phyloP scores from a whole-genome alignment of 2,888 invertebrate genomes.

The Diplolepis rosae region DNA sequence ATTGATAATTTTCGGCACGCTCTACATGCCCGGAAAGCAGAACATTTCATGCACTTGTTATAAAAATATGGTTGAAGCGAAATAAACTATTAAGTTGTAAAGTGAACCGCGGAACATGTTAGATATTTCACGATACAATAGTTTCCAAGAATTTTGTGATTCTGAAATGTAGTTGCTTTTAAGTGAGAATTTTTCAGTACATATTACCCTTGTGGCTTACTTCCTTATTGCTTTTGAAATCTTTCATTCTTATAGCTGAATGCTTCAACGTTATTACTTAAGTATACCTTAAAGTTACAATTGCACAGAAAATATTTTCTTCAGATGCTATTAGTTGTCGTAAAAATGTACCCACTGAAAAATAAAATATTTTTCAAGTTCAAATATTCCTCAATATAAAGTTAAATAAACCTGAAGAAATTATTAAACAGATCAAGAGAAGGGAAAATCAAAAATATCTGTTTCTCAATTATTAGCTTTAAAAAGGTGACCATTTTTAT shows the following conservation, averaged over 20 bases:
- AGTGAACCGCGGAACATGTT: no score
- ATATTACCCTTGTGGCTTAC: neutral
- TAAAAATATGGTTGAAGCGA: neutral
- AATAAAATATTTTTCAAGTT: neutral
- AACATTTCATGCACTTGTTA: neutral
- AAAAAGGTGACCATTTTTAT: no score
- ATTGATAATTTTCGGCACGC: no score
- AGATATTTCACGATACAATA: no score
- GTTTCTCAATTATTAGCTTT: no score
- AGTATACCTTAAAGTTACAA: neutral
- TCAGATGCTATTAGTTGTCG: neutral
- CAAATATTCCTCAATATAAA: no score
- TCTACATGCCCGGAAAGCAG: no score
- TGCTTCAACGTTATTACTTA: neutral
- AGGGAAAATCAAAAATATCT: no score
- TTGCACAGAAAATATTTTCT: neutral
- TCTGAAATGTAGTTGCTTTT: neutral
- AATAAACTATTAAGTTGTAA: no score
- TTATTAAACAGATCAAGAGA: no score
- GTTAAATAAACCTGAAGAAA: no score
- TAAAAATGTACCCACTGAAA: neutral
- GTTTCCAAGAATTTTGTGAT: no score
- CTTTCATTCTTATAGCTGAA: neutral
- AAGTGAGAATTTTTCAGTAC: neutral
- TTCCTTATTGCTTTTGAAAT: neutral